Evolutionary conservation across 2,797 vertebrate genomes (phyloP), one percentile per base, ranked within the genome.

Genomic region (Dromococcyx pavoninus): DNA sequence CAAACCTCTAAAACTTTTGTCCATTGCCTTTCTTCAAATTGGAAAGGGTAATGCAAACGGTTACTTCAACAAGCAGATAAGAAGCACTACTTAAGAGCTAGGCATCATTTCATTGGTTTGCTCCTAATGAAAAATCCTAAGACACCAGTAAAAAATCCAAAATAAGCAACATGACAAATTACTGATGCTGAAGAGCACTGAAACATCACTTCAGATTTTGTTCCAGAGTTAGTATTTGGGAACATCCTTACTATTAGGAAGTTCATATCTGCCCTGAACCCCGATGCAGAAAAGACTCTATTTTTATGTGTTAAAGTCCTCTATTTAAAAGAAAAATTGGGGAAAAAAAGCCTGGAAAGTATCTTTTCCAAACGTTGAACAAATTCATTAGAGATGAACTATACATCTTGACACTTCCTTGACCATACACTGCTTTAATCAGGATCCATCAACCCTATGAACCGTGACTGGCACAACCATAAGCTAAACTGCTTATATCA

Each of bases 401-500:
- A 17, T 21, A 37, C 56, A n/a, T 83, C 44, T 54, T 54, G 41
- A 67, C 21, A 23, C 21, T 24, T 87, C 25, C 70, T n/a, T 82
- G 66, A 70, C 70, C 23, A 58, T 24, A 43, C 23, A 48, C 8
- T 66, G 32, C 51, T 90, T 88, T 64, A 78, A 66, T 62, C 25
- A 16, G 56, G n/a, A 32, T n/a, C 35, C 25, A 32, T 81, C 54
- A 75, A 30, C 35, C 28, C 18, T 64, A 6, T 17, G 41, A 90
- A 75, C 60, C 21, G 21, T n/a, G 61, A 91, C 73, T 58, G 54
- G 28, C 41, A 82, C 17, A 57, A 70, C 70, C 50, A 7, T 84
- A 90, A 93, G 28, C 71, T 94, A 76, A 93, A 90, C 60, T 60
- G 66, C 43, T 87, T 84, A 64, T 79, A 78, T 60, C 15, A 67